Evolutionary conservation across 2,113 vertebrate species (phyloP).

Genomic region (Odocoileus hemionus): DNA sequence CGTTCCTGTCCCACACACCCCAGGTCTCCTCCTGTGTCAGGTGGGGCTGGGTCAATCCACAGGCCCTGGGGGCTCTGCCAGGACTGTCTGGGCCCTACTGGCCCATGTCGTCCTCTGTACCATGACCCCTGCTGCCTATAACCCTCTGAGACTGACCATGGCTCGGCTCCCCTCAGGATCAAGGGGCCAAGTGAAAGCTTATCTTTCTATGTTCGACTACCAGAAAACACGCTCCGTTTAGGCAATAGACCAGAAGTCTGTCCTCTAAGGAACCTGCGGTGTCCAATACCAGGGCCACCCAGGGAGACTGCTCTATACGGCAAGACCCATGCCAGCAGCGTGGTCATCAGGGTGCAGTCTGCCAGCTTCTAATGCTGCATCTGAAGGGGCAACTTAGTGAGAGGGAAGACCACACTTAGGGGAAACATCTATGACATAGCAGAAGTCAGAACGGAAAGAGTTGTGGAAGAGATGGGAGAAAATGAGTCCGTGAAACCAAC

Average conservation of each 20-base stretch:
- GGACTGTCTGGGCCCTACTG: accelerated
- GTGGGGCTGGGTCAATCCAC: too few species aligned
- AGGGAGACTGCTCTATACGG: background rate
- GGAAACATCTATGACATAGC: background rate
- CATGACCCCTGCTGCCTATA: background rate
- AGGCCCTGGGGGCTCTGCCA: background rate
- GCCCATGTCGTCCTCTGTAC: background rate
- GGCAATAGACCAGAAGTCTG: background rate
- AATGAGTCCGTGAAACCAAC: background rate
- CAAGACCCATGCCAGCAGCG: background rate
- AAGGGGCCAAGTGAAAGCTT: background rate
- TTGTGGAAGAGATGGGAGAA: background rate
- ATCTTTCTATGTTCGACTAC: background rate
- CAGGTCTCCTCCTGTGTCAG: background rate
- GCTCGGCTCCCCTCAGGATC: background rate
- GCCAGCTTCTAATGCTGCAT: background rate
- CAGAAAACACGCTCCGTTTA: background rate
- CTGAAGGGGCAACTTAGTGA: accelerated
- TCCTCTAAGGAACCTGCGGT: background rate
- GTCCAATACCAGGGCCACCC: background rate
- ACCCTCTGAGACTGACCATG: accelerated
- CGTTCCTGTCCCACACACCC: accelerated
- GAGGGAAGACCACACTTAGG: accelerated
- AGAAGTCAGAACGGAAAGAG: background rate
- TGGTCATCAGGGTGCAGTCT: background rate